Conservation (phyloP, 2,888 invertebrate species). For the Pseudeuparius sepicola region DNA sequence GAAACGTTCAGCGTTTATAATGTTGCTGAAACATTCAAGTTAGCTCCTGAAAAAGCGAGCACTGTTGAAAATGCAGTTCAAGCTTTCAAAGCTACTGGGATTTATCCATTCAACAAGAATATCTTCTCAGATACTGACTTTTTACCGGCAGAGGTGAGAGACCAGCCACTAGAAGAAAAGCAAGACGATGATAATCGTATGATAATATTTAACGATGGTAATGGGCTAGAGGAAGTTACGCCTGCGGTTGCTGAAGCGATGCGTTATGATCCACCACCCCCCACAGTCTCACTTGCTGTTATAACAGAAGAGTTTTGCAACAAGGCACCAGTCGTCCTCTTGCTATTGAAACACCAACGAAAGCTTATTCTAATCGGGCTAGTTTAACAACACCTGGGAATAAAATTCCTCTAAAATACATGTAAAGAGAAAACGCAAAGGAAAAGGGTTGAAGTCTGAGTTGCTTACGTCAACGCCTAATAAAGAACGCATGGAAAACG, state of each 20-base stretch:
- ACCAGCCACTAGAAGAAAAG: slow-evolving; percentile 13
- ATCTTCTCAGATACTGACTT: slow-evolving; percentile 14
- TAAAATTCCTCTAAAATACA: slow-evolving; percentile 6
- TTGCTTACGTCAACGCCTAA: slow-evolving; percentile 14
- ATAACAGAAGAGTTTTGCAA: slow-evolving; percentile 8
- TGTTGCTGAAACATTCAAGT: slow-evolving; percentile 14
- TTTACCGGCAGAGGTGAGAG: slow-evolving; percentile 15
- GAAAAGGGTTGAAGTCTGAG: slow-evolving; percentile 14
- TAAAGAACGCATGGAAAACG: slow-evolving; percentile 16
- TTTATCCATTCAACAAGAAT: slow-evolving; percentile 10
- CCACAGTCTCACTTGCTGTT: slow-evolving; percentile 9
- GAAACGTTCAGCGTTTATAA: slow-evolving; percentile 19
- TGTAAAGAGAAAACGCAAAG: slow-evolving; percentile 13
- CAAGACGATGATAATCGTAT: too few species aligned
- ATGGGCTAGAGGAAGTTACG: slow-evolving; percentile 1
- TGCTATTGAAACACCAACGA: slow-evolving; percentile 7
- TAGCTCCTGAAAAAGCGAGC: slow-evolving; percentile 14
- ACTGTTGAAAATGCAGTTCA: slow-evolving; percentile 22
- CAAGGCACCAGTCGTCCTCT: slow-evolving; percentile 7
- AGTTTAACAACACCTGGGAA: slow-evolving; percentile 6
- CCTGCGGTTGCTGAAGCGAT: slow-evolving; percentile 10
- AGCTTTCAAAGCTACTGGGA: slow-evolving; percentile 10
- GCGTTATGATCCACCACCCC: slow-evolving; percentile 5
- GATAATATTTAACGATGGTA: slow-evolving; percentile 9
- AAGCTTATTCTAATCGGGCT: slow-evolving; percentile 5